Percentiles rank a stretch among this genome's conserved stretches.
Evolutionary conservation across 2,797 vertebrate species (phyloP).

Genomic region (Amazona finschi): DNA sequence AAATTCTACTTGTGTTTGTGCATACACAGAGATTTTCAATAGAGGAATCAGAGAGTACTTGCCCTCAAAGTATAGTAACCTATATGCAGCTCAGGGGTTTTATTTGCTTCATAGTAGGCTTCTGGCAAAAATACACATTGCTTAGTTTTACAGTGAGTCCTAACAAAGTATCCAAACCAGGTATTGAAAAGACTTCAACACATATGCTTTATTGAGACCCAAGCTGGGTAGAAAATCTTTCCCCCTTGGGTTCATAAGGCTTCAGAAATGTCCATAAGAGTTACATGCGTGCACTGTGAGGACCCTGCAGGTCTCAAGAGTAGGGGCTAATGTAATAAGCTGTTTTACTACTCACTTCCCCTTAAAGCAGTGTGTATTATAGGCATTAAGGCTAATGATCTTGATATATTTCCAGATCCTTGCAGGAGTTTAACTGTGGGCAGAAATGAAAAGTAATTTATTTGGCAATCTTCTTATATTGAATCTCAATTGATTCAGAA

Average conservation of each 20-base stretch:
- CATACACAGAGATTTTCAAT: neutral
- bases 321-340: neutral
- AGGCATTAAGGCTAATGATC: constrained; percentile 63
- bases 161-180: neutral
- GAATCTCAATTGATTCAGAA: constrained; percentile 56
- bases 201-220: neutral
- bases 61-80: neutral
- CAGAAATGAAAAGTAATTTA: constrained; percentile 67
- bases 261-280: neutral
- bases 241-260: neutral
- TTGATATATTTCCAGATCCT: constrained; percentile 60
- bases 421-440: constrained; percentile 41
- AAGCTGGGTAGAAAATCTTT: neutral
- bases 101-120: neutral
- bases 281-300: neutral
- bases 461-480: constrained; percentile 50
- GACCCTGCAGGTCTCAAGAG: neutral
- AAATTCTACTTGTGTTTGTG: neutral
- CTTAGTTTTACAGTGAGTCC: neutral
- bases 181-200: neutral
- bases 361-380: constrained; percentile 31
- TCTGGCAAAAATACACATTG: neutral
- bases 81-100: neutral
- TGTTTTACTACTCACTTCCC: constrained; percentile 3
- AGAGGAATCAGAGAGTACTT: neutral